Base-by-base conservation (phyloP, 1,140 invertebrate species). In the Macrobrachium nipponense region DNA sequence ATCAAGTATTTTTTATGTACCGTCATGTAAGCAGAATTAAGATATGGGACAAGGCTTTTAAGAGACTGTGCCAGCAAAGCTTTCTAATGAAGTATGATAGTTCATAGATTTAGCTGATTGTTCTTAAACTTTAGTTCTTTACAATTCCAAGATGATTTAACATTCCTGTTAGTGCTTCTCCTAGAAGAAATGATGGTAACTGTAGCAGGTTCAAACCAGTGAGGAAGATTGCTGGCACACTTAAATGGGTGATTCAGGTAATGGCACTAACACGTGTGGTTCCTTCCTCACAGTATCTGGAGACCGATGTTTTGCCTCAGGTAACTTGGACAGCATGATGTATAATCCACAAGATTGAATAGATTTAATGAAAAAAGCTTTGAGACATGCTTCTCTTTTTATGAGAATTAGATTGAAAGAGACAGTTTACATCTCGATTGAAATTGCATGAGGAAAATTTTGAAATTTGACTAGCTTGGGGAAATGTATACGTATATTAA, bases 241-340 rank as follows among this genome's bases (percentile, higher is more conserved):
- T 17, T 51, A 44, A 43, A 72, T 68, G 82, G 77, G 62, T 80
- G 84, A 80, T 59, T 59, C 73, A 78, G 84, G 84, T 64, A 72
- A 80, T 80, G 84, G 84, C 68, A 86, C 84, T 86, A 86, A 86
- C 84, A 36, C 60, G 61, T 80, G 84, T 86, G 84, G 84, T 86
- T 86, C 84, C 84, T 86, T 86, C 78, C 84, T 86, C 77, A 86
- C 84, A 86, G 84, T 86, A 86, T 80, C 84, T 86, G 84, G 77
- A 86, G 84, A 86, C 84, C 77, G 84, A 86, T 86, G 84, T 86
- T 86, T 80, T 86, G 84, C 84, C 84, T 80, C 84, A 86, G 84
- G 84, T 86, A 86, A 86, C 59, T 62, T 86, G 77, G 58, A 68
- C 58, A 79, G 77, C 84, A 86, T 86, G 84, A 73, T 73, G 62